Conservation (phyloP, 2,797 vertebrate species). For the Tolypeutes matacus region DNA sequence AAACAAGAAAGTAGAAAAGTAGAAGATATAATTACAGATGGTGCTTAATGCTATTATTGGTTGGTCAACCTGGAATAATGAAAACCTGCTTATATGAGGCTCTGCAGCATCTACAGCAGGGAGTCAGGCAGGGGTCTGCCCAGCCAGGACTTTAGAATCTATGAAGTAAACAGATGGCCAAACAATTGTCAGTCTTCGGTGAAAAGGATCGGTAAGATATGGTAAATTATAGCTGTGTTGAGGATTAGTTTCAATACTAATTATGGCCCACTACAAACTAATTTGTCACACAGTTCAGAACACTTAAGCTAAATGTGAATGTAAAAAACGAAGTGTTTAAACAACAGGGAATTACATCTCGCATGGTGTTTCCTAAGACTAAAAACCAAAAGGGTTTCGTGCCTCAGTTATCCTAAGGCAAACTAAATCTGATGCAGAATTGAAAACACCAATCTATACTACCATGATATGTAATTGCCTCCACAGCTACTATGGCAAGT, state of each 20-base stretch:
- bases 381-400: background rate
- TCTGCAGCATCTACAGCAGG: background rate
- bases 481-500: background rate
- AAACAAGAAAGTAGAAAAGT: background rate
- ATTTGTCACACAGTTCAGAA: background rate
- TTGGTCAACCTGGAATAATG: background rate
- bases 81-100: background rate
- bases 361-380: slow-evolving; percentile 6
- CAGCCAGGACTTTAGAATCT: background rate
- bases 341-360: background rate
- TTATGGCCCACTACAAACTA: background rate
- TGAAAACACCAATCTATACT: slow-evolving; percentile 48
- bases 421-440: slow-evolving; percentile 25
- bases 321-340: background rate
- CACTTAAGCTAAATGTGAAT: background rate
- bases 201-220: background rate
- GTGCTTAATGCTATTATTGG: background rate
- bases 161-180: background rate
- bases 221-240: background rate
- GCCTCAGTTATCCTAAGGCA: slow-evolving; percentile 11
- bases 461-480: background rate
- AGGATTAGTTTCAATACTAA: background rate
- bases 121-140: background rate
- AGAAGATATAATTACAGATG: background rate
- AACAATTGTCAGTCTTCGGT: background rate